Percentiles rank a stretch among this genome's conserved stretches.
Evolutionary conservation across 2,113 vertebrate species (phyloP).

Genomic region (Sceloporus undulatus): DNA sequence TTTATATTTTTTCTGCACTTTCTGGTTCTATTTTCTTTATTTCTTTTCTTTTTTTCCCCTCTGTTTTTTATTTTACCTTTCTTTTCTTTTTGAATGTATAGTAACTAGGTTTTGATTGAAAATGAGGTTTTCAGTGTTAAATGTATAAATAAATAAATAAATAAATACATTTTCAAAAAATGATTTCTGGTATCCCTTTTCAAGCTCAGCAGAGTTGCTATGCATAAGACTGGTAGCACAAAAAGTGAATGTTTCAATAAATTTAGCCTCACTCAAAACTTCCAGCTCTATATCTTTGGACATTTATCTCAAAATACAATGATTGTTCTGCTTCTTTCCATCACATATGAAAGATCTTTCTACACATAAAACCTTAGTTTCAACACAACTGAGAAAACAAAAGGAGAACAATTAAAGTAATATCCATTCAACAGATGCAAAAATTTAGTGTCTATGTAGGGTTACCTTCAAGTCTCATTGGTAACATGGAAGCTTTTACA

Average conservation of each 20-base stretch:
- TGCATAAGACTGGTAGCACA: neutral
- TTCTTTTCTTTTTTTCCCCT: no score
- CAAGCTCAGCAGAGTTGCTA: neutral
- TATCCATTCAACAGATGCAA: no score
- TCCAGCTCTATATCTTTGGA: neutral
- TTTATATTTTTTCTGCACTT: no score
- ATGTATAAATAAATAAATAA: no score
- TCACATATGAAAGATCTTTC: neutral
- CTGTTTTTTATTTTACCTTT: no score
- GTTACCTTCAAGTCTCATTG: no score
- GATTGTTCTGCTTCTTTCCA: neutral
- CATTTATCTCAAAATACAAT: neutral
- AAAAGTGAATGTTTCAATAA: neutral
- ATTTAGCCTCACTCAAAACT: neutral
- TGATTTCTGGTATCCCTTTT: constrained; percentile 14
- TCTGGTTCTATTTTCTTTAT: no score
- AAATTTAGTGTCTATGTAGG: no score
- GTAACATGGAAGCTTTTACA: no score
- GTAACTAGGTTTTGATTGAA: no score
- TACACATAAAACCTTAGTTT: neutral
- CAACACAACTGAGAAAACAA: neutral
- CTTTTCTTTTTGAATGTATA: no score
- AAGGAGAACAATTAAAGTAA: neutral
- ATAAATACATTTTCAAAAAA: constrained; percentile 29
- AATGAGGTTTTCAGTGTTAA: no score